These are phyloP conservation scores for Imbricaverruca yamaguchii DNA, from an alignment of 2,888 invertebrate species.

Conservation along the genomic window DNA sequence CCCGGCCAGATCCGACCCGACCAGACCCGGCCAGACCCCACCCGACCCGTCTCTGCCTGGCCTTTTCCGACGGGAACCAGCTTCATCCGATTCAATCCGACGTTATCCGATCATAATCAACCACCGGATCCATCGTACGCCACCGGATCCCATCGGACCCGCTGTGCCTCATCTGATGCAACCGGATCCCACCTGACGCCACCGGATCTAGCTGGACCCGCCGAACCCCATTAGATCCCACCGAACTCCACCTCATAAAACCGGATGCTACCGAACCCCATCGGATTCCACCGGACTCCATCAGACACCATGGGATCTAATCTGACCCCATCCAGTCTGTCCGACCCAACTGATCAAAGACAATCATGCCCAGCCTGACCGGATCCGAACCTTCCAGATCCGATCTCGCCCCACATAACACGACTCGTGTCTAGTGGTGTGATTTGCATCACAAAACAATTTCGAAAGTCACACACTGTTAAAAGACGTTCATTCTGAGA, in stretches of 20 bases:
- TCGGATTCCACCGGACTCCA: not conserved
- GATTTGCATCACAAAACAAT: too few relatives aligned
- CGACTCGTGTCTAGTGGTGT: too few relatives aligned
- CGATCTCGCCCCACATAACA: too few relatives aligned
- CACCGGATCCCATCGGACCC: too few relatives aligned
- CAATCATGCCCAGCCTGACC: too few relatives aligned
- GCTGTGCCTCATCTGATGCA: too few relatives aligned
- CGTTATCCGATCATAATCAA: not conserved
- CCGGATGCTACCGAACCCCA: not conserved
- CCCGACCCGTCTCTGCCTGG: not conserved
- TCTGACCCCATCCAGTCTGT: not conserved
- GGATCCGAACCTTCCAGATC: too few relatives aligned
- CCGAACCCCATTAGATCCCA: not conserved
- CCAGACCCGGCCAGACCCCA: not conserved
- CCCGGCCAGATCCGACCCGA: not conserved
- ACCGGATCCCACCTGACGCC: too few relatives aligned
- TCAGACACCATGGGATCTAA: not conserved
- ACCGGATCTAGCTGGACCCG: too few relatives aligned
- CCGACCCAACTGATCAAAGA: too few relatives aligned
- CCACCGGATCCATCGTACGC: not conserved
- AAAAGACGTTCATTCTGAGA: too few relatives aligned
- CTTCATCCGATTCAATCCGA: not conserved
- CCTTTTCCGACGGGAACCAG: not conserved
- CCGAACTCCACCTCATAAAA: not conserved
- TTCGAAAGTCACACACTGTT: too few relatives aligned